Base-by-base conservation (phyloP, 92 coral and sea anemone species). In the Epizoanthus rinbou region DNA sequence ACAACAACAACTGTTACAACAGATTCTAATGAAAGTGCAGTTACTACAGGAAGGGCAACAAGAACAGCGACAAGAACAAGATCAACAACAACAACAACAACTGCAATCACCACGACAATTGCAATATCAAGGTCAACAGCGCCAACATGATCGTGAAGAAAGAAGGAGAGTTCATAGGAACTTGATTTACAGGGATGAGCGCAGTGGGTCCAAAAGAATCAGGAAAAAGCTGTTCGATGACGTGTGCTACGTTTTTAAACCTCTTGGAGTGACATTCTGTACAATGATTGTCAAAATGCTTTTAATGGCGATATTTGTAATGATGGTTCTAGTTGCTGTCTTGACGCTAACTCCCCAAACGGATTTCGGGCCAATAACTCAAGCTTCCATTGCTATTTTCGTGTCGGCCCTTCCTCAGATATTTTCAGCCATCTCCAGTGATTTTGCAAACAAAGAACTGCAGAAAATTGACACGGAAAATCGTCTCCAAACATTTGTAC, bases 311-410 rank as follows among this genome's bases (percentile, higher is more conserved):
- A 16, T 43, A 16, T 37, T 69, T 69, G 74, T 43, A 41, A 43
- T 39, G 53, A 69, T 69, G 53, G 7, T 35, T 69, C 53, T 69
- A 17, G 53, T 69, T 39, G n/a, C 35, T 3, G 70, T 64, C 10
- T 25, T 64, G 41, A 64, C 70, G 28, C 43, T 64, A 37, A 64
- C 74, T 6, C 74, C 56, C 4, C 54, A 52, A 69, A 69, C 74
- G 8, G 74, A 69, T 19, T 69, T 69, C 35, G 74, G 74, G 45
- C 24, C 35, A 35, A 7, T 69, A 37, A 69, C 74, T 3, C 74
- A 69, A n/a, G 23, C 74, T 37, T n/a, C 53, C 6, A 15, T 69
- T 15, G 35, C 74, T 1, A 5, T 69, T 9, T 35, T 69, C 15
- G 52, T 69, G 5, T 47, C 53, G 24, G 45, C 53, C 14, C 8